Conservation (phyloP, 2,797 vertebrate genomes). For the Chlorospingus flavigularis region DNA sequence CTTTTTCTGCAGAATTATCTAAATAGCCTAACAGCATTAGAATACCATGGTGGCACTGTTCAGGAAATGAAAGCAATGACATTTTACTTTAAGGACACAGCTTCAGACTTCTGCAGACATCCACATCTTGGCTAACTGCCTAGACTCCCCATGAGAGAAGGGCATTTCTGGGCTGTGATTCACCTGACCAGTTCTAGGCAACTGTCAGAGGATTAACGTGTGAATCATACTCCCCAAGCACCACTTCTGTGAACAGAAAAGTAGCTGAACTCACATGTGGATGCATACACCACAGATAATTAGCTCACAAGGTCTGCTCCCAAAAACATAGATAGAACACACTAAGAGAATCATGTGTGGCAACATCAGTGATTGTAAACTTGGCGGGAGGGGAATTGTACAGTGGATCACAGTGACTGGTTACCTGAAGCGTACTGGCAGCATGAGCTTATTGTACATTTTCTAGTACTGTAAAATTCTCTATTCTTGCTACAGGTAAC, state of each 20-base stretch:
- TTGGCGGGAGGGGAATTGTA: rapidly evolving
- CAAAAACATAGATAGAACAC: not conserved
- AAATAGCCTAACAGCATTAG: not conserved
- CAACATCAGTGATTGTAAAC: not conserved
- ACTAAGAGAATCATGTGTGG: not conserved
- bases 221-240: not conserved
- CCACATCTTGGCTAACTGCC: not conserved
- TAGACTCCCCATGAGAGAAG: not conserved
- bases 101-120: conserved; percentile 1
- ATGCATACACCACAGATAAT: not conserved
- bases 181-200: conserved; percentile 23
- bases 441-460: not conserved
- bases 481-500: not conserved
- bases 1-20: not conserved
- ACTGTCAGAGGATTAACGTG: not conserved
- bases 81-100: conserved; percentile 22
- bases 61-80: not conserved
- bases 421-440: not conserved
- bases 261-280: not conserved
- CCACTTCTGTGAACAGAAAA: not conserved
- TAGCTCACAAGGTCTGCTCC: not conserved
- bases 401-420: not conserved
- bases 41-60: not conserved
- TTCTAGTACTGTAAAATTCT: not conserved
- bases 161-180: conserved; percentile 29